Conservation (phyloP, 2,113 vertebrate genomes). For the Misgurnus mizolepis region DNA sequence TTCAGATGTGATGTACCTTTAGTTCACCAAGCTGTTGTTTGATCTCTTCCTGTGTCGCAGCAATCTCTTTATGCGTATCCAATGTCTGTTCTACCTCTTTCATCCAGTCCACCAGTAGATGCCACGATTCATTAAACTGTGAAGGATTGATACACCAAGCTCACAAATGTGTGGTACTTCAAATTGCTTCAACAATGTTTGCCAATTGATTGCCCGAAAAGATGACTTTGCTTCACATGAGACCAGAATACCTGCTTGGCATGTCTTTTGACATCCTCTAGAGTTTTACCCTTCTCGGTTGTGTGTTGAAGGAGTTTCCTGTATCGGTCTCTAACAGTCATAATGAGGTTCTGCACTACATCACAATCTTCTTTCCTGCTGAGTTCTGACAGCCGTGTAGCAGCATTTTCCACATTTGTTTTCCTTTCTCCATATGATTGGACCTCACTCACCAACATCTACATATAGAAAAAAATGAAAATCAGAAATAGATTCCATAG, state of each 20-base stretch:
- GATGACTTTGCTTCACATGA: not conserved
- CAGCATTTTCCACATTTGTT: constrained; percentile 66
- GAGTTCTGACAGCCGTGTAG: constrained; percentile 71
- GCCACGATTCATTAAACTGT: constrained; percentile 85
- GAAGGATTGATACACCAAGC: not conserved
- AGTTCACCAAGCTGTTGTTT: constrained; percentile 81
- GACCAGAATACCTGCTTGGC: constrained; percentile 75
- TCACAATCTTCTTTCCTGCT: constrained; percentile 79
- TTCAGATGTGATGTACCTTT: constrained; percentile 71
- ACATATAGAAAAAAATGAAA: not conserved
- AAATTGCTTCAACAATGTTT: not conserved
- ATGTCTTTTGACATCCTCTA: constrained; percentile 78
- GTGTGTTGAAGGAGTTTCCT: constrained; percentile 72
- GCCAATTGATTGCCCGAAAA: not conserved
- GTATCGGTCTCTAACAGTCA: constrained; percentile 74
- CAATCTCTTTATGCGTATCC: constrained; percentile 73
- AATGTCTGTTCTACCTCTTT: constrained; percentile 77
- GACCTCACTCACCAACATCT: constrained; percentile 77
- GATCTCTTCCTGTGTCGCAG: constrained; percentile 80
- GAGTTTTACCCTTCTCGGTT: constrained; percentile 67
- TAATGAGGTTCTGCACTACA: constrained; percentile 75
- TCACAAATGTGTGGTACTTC: not conserved
- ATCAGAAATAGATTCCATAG: too few species aligned
- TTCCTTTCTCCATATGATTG: constrained; percentile 72
- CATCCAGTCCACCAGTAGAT: constrained; percentile 84